Base-by-base conservation (phyloP, 2,888 invertebrate species). In the Epirrita christyi region DNA sequence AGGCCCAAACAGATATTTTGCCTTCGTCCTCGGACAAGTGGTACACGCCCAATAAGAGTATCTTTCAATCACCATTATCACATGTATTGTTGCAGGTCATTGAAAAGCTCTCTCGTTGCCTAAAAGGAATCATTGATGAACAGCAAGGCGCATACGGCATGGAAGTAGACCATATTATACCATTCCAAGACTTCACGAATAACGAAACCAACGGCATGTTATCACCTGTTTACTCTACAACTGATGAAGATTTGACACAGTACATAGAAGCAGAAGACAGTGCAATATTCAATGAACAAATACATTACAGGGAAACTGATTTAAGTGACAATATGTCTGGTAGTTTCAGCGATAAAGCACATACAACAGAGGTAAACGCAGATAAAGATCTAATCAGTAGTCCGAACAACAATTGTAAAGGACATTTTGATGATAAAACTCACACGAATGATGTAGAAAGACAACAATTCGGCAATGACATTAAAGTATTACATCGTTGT, bases 101-200 rank as follows among this genome's bases (percentile, higher is more conserved):
- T 29, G 86, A 88, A 60, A 88, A 86, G 68, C 63, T 88, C 8
- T 72, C 66, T 10, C 66, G 76, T 3, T 76, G 71, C 45, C 75
- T 83, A 76, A 79, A 72, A 52, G 67, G 68, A 3, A 75, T 84
- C 27, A 78, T 83, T 15, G 21, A 53, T 2, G 77, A 81, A 58
- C 67, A 76, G 55, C 54, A 65, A 59, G 63, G 41, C 6, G 37
- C 5, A 41, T 38, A 6, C 6, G 27, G n/a, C 14, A 9, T 28
- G 8, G 36, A 14, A 15, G 37, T 44, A 10, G 34, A 38, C 5
- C 21, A 44, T 21, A 46, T 7, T 6, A 2, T 36, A 10, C 21
- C 15, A 15, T 40, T 10, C 11, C 44, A 57, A 46, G 27, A 49
- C n/a, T 42, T 49, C 34, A 14, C 14, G 13, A 28, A 11, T 6